A percentile compares a stretch with the other conserved stretches of the same genome.
Conservation (phyloP, 2,888 invertebrate genomes). For the Galerucella nymphaeae region DNA sequence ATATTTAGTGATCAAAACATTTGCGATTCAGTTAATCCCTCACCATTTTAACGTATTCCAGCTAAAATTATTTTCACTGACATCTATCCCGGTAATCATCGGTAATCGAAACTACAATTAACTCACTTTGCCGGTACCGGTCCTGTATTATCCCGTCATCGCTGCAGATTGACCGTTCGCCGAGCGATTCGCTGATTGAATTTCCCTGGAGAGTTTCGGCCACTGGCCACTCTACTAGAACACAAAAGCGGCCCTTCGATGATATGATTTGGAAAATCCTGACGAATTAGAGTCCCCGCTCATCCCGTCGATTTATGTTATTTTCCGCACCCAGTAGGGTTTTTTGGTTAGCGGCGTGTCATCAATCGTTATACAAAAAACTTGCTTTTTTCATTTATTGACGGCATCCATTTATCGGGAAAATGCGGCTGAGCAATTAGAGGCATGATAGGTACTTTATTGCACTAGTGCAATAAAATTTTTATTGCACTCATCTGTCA, state of each 20-base stretch:
- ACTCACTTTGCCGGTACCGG: constrained; percentile 31
- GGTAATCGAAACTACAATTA: constrained; percentile 34
- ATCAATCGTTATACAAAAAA: constrained; percentile 36
- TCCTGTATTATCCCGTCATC: constrained; percentile 37
- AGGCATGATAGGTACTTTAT: too few relatives aligned
- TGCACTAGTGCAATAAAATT: too few relatives aligned
- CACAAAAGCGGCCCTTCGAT: constrained; percentile 54
- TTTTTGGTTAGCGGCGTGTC: constrained; percentile 27
- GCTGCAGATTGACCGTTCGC: constrained; percentile 52
- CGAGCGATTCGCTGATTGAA: constrained; percentile 59
- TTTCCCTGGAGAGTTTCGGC: constrained; percentile 57
- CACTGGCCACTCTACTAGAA: constrained; percentile 47
- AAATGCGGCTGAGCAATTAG: too few relatives aligned
- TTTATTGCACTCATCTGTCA: too few relatives aligned
- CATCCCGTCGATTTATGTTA: constrained; percentile 48
- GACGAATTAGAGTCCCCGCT: constrained; percentile 51
- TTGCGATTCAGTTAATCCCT: too few relatives aligned
- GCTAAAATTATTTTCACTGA: background rate
- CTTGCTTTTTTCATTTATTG: constrained; percentile 11
- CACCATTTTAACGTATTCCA: background rate
- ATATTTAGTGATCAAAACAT: too few relatives aligned
- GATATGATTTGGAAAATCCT: constrained; percentile 57
- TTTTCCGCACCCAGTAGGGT: constrained; percentile 34
- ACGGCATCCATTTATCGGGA: background rate
- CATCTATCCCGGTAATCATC: background rate